phyloP scores from a whole-genome alignment of 2,888 invertebrate genomes.

The Philereme transversata region DNA sequence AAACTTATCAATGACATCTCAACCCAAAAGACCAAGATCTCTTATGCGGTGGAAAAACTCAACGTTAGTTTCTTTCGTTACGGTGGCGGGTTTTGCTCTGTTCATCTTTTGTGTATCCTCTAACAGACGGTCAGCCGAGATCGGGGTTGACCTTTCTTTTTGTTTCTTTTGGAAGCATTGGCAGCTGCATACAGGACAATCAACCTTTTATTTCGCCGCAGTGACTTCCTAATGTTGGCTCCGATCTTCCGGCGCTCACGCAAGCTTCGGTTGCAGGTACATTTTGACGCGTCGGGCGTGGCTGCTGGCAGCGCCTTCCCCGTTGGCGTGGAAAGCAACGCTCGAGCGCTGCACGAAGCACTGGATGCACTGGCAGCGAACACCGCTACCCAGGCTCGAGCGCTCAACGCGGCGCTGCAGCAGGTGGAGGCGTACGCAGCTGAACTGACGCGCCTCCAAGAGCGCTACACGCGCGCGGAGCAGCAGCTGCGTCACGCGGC shows the following conservation, averaged over 20 bases:
- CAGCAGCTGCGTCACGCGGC: constrained; percentile 92
- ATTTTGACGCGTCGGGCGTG: constrained; percentile 94
- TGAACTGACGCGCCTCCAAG: constrained; percentile 93
- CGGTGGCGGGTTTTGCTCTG: constrained; percentile 10
- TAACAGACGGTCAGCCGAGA: constrained; percentile 8
- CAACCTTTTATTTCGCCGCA: not conserved
- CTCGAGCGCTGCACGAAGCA: constrained; percentile 87
- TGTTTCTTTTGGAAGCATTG: not conserved
- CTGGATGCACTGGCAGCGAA: constrained; percentile 86
- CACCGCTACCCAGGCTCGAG: constrained; percentile 86
- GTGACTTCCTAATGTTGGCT: not conserved
- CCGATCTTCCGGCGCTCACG: constrained; percentile 1
- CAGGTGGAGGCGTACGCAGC: constrained; percentile 95
- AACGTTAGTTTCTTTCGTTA: constrained; percentile 84
- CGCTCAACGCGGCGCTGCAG: constrained; percentile 89
- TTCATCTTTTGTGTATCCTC: not conserved
- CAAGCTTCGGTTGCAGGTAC: constrained; percentile 84
- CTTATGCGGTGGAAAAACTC: constrained; percentile 94
- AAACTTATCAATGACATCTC: constrained; percentile 94
- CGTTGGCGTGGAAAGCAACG: constrained; percentile 88
- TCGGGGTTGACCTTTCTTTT: not conserved
- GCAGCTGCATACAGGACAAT: not conserved
- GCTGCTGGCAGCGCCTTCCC: constrained; percentile 89
- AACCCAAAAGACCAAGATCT: constrained; percentile 95
- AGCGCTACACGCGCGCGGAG: constrained; percentile 93